Evolutionary conservation across 2,113 vertebrate genomes (phyloP).

Genomic region (Python bivittatus): DNA sequence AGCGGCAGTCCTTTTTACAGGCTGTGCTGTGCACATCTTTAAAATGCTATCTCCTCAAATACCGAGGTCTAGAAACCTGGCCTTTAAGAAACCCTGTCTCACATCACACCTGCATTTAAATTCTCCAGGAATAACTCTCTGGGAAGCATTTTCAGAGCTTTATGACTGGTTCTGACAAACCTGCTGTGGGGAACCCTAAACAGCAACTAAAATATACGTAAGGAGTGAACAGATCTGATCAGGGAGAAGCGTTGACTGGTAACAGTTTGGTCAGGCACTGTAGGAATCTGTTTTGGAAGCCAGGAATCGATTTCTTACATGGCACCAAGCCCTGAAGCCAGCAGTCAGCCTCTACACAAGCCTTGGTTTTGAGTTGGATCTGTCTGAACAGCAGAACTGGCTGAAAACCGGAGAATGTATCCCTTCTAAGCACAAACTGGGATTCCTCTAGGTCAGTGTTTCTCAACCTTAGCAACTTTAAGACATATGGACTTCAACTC

Average conservation of each 20-base stretch:
- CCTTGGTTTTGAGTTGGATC: not conserved
- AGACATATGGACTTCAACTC: too few species aligned
- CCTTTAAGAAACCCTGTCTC: not conserved
- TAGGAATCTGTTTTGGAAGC: not conserved
- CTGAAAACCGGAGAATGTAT: not conserved
- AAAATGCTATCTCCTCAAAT: not conserved
- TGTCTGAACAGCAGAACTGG: not conserved
- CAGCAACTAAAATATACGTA: not conserved
- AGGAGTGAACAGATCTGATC: not conserved
- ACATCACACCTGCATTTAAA: not conserved
- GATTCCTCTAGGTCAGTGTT: too few species aligned
- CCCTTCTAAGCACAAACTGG: not conserved
- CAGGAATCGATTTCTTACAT: too few species aligned
- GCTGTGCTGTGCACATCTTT: not conserved
- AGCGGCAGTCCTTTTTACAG: not conserved
- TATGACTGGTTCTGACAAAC: not conserved
- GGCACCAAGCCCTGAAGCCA: not conserved
- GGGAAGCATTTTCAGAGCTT: not conserved
- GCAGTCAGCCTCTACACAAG: not conserved
- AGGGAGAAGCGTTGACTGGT: not conserved
- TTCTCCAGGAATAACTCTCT: not conserved
- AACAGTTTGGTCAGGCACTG: not conserved
- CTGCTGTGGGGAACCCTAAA: not conserved
- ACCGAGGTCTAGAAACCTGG: not conserved
- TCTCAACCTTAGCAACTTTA: too few species aligned